These are phyloP conservation scores for Epinephelus moara DNA, from an alignment of 2,113 vertebrate genomes.

Conservation along the genomic window DNA sequence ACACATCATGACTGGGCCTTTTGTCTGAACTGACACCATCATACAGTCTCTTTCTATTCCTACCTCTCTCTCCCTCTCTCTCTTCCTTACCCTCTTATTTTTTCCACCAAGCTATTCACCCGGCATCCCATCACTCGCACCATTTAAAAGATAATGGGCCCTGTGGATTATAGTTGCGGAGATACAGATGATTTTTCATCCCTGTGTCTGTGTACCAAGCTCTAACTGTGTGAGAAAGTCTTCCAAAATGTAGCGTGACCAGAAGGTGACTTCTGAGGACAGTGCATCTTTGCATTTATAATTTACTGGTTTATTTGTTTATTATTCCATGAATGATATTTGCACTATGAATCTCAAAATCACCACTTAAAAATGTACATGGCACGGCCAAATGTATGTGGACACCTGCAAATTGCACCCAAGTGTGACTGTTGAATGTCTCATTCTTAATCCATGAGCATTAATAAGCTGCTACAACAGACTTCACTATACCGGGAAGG, in stretches of 20 bases:
- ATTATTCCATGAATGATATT: neutral
- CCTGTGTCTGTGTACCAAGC: slow-evolving; percentile 1
- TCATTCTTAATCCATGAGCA: neutral
- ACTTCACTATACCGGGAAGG: neutral
- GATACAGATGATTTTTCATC: slow-evolving; percentile 26
- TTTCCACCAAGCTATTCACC: slow-evolving; percentile 53
- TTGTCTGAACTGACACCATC: slow-evolving; percentile 74
- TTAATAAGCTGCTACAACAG: neutral
- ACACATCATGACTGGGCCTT: slow-evolving; percentile 73
- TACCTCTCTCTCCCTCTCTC: slow-evolving; percentile 21
- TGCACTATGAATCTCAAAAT: neutral
- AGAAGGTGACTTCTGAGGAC: slow-evolving; percentile 15
- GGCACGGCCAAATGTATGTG: neutral
- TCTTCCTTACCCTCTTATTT: slow-evolving; percentile 16
- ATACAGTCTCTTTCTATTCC: slow-evolving; percentile 54
- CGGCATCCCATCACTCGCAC: slow-evolving; percentile 44
- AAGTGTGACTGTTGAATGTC: neutral
- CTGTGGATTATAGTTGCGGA: slow-evolving; percentile 53
- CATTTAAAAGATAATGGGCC: slow-evolving; percentile 66
- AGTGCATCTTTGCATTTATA: slow-evolving; percentile 16
- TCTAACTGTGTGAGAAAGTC: slow-evolving; percentile 6
- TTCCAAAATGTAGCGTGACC: slow-evolving; percentile 2
- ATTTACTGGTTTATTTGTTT: slow-evolving; percentile 8
- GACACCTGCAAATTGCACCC: neutral
- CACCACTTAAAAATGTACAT: no score